These are phyloP conservation scores for Cataglyphis livida DNA, from an alignment of 2,888 invertebrate genomes.

Conservation along the genomic window DNA sequence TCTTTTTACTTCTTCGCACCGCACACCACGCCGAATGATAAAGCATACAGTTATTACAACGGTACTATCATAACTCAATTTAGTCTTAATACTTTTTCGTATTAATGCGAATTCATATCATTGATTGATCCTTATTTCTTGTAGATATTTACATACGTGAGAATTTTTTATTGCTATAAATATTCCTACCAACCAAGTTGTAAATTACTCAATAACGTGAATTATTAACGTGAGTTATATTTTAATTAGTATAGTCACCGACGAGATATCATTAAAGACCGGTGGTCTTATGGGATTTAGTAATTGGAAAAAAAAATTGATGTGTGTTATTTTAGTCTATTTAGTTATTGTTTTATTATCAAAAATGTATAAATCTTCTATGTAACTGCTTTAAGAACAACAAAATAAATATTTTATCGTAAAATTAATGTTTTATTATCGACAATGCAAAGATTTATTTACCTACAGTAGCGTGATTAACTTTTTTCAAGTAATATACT, in stretches of 20 bases:
- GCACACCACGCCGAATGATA: constrained; percentile 36
- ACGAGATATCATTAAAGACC: too few species aligned
- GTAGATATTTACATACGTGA: not conserved
- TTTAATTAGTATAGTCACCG: constrained; percentile 35
- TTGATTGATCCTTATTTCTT: not conserved
- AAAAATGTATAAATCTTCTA: too few species aligned
- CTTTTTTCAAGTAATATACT: too few species aligned
- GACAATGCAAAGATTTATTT: too few species aligned
- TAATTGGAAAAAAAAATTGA: too few species aligned
- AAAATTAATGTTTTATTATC: too few species aligned
- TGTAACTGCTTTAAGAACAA: too few species aligned
- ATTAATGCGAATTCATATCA: constrained; percentile 37
- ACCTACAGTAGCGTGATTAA: too few species aligned
- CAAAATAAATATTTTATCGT: too few species aligned
- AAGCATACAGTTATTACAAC: constrained; percentile 47
- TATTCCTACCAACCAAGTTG: not conserved
- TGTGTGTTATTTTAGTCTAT: too few species aligned
- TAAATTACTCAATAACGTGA: constrained; percentile 41
- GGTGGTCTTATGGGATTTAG: too few species aligned
- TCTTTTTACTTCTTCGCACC: not conserved
- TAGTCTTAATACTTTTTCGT: constrained; percentile 8
- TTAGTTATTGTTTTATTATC: too few species aligned
- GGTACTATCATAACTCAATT: constrained; percentile 45
- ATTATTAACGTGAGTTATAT: constrained; percentile 33
- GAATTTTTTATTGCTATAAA: constrained; percentile 14